Evolutionary conservation across 2,888 invertebrate genomes (phyloP).

Genomic region (Tribolium freemani): DNA sequence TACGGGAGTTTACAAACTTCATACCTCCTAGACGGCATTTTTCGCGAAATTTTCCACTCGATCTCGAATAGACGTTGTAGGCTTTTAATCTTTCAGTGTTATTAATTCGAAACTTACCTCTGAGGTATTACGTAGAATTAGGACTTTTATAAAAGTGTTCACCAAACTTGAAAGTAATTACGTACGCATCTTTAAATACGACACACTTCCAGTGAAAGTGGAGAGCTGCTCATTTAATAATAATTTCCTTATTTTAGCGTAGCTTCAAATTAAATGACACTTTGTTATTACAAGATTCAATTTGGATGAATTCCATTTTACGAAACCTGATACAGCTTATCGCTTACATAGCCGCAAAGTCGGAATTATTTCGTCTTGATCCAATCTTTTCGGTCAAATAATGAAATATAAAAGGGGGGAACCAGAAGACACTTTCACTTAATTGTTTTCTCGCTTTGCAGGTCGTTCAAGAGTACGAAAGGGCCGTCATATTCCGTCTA

Average conservation of each 20-base stretch:
- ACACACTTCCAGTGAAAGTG: not conserved
- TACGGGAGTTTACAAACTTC: not conserved
- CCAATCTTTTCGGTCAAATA: not conserved
- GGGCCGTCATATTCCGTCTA: constrained; percentile 94
- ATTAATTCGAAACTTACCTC: not conserved
- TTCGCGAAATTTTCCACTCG: not conserved
- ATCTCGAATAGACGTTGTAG: too few relatives aligned
- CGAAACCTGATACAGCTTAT: not conserved
- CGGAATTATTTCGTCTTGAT: not conserved
- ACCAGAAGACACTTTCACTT: not conserved
- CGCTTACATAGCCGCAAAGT: not conserved
- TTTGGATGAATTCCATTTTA: not conserved
- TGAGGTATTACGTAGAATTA: not conserved
- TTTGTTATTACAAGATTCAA: not conserved
- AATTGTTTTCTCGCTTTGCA: constrained; percentile 62
- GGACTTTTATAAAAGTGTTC: not conserved
- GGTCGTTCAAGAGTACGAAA: constrained; percentile 97
- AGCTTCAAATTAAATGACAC: not conserved
- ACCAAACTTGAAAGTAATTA: not conserved
- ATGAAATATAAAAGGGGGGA: not conserved
- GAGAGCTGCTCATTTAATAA: not conserved
- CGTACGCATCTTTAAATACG: not conserved
- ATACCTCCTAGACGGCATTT: not conserved
- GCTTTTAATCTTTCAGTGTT: not conserved
- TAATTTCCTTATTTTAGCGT: not conserved